Base-by-base conservation (phyloP, 2,113 vertebrate species). In the Tympanuchus pallidicinctus region DNA sequence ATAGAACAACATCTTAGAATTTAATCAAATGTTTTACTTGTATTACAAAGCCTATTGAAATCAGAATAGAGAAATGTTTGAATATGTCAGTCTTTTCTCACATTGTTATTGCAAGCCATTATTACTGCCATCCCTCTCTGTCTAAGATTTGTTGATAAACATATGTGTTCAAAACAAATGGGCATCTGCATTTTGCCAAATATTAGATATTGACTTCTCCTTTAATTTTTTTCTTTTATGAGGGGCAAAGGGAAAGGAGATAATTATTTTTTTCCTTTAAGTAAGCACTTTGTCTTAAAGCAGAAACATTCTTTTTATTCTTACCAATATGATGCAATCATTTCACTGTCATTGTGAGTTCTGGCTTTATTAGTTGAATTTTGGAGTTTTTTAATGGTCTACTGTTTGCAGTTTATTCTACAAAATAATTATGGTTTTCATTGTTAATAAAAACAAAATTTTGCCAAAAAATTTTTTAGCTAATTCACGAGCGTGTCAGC, bases 401-500 rank as follows among this genome's bases (percentile, higher is more conserved):
- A 42, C 5, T 60, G 34, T 6, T 21, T 82, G 8, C 12, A 71
- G 69, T 85, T 11, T 14, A 43, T n/a, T 10, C 11, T 86, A 38
- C 6, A 88, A 82, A 86, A 45, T 50, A 64, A 25, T 17, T 73
- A 16, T 60, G 13, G 0, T 5, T 73, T 73, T 0, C 15, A 86
- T 90, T 71, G 27, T 52, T 82, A 42, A 63, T 6, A 77, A 25
- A 85, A 10, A 77, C 1, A 83, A 40, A 3, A 48, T 40, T 18
- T 82, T 71, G n/a, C 1, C 3, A 3, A 56, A 86, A 15, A 7
- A 25, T 4, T 24, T 25, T 71, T 73, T n/a, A 10, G 0, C 8
- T 24, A 17, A 21, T 52, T 54, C 40, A 36, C 59, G 30, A 4
- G 5, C 15, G 22, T 2, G 7, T 45, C 48, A 52, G 2, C 8